Evolutionary conservation across 2,888 invertebrate genomes (phyloP), one percentile per base, ranked within the genome.

Genomic region (Leptodirus hochenwartii): DNA sequence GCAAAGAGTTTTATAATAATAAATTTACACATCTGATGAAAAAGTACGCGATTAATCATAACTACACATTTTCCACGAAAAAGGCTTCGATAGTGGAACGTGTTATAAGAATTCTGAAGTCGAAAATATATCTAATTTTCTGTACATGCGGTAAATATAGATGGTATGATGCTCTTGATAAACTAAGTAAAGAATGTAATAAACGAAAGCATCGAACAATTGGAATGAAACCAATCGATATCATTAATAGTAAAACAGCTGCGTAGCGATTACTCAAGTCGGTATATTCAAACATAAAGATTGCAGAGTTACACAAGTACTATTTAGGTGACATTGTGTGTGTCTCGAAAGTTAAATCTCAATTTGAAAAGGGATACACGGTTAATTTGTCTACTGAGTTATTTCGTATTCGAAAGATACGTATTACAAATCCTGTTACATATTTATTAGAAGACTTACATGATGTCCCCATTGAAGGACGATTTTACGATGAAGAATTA

Each of bases 371-470:
- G 40, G 46, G 47, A 4, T 53, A 47, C 26, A 43, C 43, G 5
- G 45, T 47, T 0, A 47, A 47, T 32, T 52, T 49, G 47, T 37
- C 46, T 1, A 46, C 45, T 1, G 50, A 52, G 35, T 34, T 53
- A 27, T 54, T 51, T 34, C 44, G 35, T 29, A 39, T 51, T 17
- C 17, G 6, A 8, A 39, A 44, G 40, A 39, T 48, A 4, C 30
- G 44, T 13, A 37, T 38, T 16, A 47, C 46, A 10, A 43, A 41
- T 37, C 47, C 50, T 4, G 33, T 37, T 3, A 49, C 47, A 3
- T 49, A 49, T 27, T 25, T 38, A 12, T 33, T 51, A 4, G 36
- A 41, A 30, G 50, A 50, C 37, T 39, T 34, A 23, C 11, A 33
- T 11, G 38, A 34, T 23, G 10, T 34, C 20, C 35, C 42, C 5